phyloP scores from a whole-genome alignment of 2,113 vertebrate genomes.

The Otolemur garnettii region DNA sequence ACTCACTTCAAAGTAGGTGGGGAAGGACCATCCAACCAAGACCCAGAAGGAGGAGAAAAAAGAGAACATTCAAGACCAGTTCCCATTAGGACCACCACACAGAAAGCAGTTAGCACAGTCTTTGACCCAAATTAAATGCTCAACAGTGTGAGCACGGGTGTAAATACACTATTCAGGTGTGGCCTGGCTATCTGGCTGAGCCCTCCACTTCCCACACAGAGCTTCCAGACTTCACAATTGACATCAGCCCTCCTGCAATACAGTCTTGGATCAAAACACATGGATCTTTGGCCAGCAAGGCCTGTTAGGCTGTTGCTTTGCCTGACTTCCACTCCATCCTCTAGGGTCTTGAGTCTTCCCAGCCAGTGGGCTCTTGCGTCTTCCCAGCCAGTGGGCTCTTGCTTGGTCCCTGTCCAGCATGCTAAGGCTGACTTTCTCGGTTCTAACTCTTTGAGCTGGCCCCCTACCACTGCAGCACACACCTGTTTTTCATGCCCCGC shows the following conservation, averaged over 20 bases:
- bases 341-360: neutral
- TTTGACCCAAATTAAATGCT: neutral
- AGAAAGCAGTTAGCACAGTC: fast-evolving
- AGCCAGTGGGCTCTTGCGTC: neutral
- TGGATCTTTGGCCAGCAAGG: neutral
- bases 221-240: neutral
- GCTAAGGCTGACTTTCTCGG: neutral
- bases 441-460: neutral
- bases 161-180: neutral
- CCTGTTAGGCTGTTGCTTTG: neutral
- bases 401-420: neutral
- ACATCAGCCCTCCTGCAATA: neutral
- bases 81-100: fast-evolving
- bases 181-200: neutral
- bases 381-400: neutral
- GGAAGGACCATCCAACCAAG: neutral
- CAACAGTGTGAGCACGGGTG: fast-evolving
- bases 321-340: neutral
- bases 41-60: neutral
- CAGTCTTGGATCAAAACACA: neutral
- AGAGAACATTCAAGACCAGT: too few species aligned
- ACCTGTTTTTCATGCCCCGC: neutral
- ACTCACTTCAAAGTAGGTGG: neutral
- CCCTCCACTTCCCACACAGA: neutral
- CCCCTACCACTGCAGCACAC: neutral